Evolutionary conservation across 1,140 invertebrate species (phyloP), one percentile per base, ranked within the genome.

Genomic region (Brachionus rubens): DNA sequence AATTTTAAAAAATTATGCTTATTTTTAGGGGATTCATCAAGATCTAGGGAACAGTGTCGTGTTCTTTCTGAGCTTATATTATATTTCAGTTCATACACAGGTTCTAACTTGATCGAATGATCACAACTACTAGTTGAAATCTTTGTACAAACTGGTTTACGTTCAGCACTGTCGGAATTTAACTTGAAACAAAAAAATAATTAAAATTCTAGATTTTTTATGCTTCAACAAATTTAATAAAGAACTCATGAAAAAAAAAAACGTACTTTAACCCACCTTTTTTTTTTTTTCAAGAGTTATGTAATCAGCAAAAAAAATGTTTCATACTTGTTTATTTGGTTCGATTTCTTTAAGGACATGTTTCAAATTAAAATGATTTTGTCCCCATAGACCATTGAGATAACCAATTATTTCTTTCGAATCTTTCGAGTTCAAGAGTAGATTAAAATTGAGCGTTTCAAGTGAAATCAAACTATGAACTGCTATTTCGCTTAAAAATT

Each of bases 391-490:
- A 24, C 43, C 28, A 33, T 72, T 72, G 19, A 72, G 33, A 54
- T 50, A 72, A 28, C 30, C 9, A 6, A 48, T 28, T 54, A 72
- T 72, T 14, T 48, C 46, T 3, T 72, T 30, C 24, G 14, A 21
- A 40, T 54, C 50, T 19, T 10, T 14, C 3, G 26, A 50, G 7
- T 72, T 54, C 0, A 50, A 16, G 7, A 72, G 12, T 2, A 54
- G 30, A 40, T 54, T 33, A 54, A 72, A 72, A 33, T 72, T 28
- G 10, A 72, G 14, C 14, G 48, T 21, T 5, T 54, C 6, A 12
- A 54, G 7, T 12, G 68, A 72, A 72, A 72, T 30, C 12, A 72
- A 36, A 72, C 46, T 72, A 41, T 72, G 68, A 14, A 72, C 68
- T 19, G 68, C 28, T 24, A 72, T 16, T 50, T 72, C 46, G 26